Evolutionary conservation across 2,797 vertebrate species (phyloP).

Genomic region (Danio jaintianensis): DNA sequence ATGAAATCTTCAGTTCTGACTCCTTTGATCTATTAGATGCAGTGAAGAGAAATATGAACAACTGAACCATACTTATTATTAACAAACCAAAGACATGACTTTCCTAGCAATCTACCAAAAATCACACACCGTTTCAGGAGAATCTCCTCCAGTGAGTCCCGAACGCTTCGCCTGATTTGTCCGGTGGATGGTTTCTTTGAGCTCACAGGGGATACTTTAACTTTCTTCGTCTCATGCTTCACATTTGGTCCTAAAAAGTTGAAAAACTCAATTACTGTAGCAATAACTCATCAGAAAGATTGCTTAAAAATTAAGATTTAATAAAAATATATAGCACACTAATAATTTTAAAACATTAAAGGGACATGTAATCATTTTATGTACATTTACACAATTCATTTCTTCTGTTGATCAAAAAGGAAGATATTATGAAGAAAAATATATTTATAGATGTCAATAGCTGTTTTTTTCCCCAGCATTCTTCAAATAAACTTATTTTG

Average conservation of each 20-base stretch:
- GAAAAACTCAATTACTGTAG: background rate
- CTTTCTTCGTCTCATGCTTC: constrained; percentile 86
- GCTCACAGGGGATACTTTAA: constrained; percentile 78
- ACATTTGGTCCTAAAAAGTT: constrained; percentile 76
- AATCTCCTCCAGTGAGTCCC: constrained; percentile 95
- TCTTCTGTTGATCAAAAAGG: too few relatives aligned
- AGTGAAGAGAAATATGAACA: background rate
- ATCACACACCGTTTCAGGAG: constrained; percentile 88
- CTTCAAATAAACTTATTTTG: too few relatives aligned
- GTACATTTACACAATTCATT: too few relatives aligned
- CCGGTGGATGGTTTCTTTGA: constrained; percentile 93
- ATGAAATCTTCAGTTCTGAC: constrained; percentile 87
- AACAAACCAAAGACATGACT: background rate
- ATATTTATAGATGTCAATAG: too few relatives aligned
- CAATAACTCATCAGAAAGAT: background rate
- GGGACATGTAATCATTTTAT: too few relatives aligned
- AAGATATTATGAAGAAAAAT: too few relatives aligned
- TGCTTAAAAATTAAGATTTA: too few relatives aligned
- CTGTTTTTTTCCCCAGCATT: too few relatives aligned
- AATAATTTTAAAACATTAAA: too few relatives aligned
- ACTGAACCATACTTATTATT: constrained; percentile 38
- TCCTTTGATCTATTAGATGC: constrained; percentile 85
- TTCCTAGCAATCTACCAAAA: background rate
- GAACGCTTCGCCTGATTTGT: constrained; percentile 94
- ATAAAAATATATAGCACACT: too few relatives aligned